Percentiles rank a stretch among this genome's conserved stretches.
These are phyloP conservation scores for Toxostoma redivivum DNA, from an alignment of 2,113 vertebrate genomes.

Conservation along the genomic window DNA sequence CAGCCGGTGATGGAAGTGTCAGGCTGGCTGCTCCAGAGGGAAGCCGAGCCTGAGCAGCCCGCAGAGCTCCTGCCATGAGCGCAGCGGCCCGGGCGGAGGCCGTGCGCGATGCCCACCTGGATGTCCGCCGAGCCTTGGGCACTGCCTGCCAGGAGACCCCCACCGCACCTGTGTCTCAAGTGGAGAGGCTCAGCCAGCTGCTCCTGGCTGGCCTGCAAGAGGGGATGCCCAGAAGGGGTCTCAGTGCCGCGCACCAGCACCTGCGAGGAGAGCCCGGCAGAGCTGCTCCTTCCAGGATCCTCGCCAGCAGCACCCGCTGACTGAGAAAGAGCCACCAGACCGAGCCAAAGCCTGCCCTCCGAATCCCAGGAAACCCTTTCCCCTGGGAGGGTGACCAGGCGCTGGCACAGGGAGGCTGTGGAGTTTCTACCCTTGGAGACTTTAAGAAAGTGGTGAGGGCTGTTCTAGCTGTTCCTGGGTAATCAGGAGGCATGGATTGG, in stretches of 20 bases:
- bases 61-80: rapidly evolving
- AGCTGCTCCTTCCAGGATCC: background rate
- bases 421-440: background rate
- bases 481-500: background rate
- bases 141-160: background rate
- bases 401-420: background rate
- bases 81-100: background rate
- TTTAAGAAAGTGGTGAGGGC: background rate
- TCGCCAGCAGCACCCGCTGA: too few species aligned
- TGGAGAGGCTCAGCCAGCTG: background rate
- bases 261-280: background rate
- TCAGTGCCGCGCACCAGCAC: too few species aligned
- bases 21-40: background rate
- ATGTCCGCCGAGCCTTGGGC: background rate
- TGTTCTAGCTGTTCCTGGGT: background rate
- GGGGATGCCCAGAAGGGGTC: background rate
- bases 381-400: background rate
- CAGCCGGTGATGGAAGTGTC: too few species aligned
- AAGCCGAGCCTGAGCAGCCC: background rate
- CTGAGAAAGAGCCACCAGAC: background rate
- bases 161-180: too few species aligned
- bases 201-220: background rate
- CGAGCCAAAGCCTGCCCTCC: background rate
- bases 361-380: too few species aligned
- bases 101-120: too few species aligned